phyloP scores from a whole-genome alignment of 1,140 invertebrate genomes.

The Zaprionus nigranus region DNA sequence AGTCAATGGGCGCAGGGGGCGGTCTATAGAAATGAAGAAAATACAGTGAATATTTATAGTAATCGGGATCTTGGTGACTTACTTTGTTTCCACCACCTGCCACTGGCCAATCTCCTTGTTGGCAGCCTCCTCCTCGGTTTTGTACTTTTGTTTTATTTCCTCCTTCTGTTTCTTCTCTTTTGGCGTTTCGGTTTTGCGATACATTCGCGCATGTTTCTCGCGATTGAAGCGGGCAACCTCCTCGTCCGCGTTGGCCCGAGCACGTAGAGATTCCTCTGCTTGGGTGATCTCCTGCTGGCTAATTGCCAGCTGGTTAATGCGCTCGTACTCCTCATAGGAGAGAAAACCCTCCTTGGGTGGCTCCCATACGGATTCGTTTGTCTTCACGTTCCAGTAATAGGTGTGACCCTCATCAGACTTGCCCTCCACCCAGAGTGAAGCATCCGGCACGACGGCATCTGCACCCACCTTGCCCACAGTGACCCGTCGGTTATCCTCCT shows the following conservation, averaged over 20 bases:
- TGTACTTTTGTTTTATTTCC: conserved; percentile 84
- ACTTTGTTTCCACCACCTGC: conserved; percentile 87
- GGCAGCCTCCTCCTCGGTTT: conserved; percentile 85
- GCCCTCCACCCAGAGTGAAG: conserved; percentile 89
- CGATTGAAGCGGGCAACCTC: conserved; percentile 84
- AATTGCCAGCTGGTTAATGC: conserved; percentile 85
- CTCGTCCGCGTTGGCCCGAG: conserved; percentile 77
- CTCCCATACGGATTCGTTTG: conserved; percentile 88
- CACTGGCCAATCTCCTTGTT: conserved; percentile 88
- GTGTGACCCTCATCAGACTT: conserved; percentile 87
- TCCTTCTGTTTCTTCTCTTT: conserved; percentile 84
- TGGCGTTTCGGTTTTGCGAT: conserved; percentile 49
- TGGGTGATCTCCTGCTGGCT: conserved; percentile 85
- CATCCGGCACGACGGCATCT: conserved; percentile 76
- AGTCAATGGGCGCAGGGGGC: conserved; percentile 85
- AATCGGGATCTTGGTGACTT: conserved; percentile 45
- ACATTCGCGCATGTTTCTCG: conserved; percentile 71
- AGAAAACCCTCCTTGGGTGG: conserved; percentile 88
- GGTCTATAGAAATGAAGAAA: conserved; percentile 43
- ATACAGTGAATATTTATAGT: background rate
- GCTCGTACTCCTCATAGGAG: conserved; percentile 87
- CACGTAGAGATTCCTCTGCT: conserved; percentile 68
- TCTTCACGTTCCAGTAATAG: conserved; percentile 93
- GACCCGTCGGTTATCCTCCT: conserved; percentile 81
- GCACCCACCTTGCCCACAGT: conserved; percentile 74